Percentiles rank a stretch among this genome's conserved stretches.
Evolutionary conservation across 2,113 vertebrate species (phyloP).

Genomic region (Tychaedon coryphoeus): DNA sequence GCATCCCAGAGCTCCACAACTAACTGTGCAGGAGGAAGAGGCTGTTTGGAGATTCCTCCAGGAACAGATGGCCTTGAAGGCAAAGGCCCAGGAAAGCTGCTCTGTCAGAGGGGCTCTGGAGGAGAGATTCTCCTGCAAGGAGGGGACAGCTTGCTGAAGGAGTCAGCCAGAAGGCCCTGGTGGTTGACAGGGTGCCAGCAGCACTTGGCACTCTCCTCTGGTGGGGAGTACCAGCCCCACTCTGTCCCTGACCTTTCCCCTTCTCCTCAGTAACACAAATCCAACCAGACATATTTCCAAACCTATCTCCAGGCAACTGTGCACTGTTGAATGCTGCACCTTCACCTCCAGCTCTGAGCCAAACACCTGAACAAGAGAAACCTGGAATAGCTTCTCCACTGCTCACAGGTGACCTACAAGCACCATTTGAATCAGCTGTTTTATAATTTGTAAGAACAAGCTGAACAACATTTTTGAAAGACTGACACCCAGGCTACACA

Average conservation of each 20-base stretch:
- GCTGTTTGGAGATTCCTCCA: background rate
- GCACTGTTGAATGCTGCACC: background rate
- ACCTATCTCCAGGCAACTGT: background rate
- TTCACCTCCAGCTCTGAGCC: background rate
- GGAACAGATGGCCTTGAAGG: background rate
- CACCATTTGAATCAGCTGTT: background rate
- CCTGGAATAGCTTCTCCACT: background rate
- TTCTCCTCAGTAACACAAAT: background rate
- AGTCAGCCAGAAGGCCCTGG: background rate
- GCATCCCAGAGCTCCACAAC: background rate
- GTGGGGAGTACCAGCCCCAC: background rate
- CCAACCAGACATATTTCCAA: background rate
- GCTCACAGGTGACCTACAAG: background rate
- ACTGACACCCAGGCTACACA: background rate
- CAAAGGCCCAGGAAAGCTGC: background rate
- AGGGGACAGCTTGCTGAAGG: background rate
- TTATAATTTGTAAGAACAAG: background rate
- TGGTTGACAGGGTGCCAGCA: background rate
- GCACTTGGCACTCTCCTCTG: fast-evolving
- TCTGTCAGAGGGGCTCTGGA: background rate
- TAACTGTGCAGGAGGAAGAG: background rate
- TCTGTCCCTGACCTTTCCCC: background rate
- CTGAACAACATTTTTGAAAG: background rate
- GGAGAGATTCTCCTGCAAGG: background rate
- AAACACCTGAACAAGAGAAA: background rate